Percentiles rank a stretch among this genome's conserved stretches.
phyloP scores from a whole-genome alignment of 2,888 invertebrate genomes.

The Pheosia tremula region DNA sequence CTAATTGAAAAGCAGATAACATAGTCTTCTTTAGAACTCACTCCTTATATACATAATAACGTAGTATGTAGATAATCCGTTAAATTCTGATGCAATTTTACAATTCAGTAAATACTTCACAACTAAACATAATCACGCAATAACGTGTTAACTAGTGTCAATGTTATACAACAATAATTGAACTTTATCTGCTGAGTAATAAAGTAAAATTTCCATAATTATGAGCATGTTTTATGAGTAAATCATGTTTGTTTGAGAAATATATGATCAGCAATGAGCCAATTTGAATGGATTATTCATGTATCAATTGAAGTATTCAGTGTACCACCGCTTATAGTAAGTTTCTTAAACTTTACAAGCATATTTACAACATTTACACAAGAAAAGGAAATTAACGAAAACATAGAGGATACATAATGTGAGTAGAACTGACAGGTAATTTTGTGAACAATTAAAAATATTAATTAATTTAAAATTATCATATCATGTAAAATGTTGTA shows the following conservation, averaged over 20 bases:
- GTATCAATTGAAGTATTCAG: conserved; percentile 38
- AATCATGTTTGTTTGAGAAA: not conserved
- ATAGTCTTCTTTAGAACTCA: conserved; percentile 29
- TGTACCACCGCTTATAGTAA: conserved; percentile 50
- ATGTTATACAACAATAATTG: conserved; percentile 5
- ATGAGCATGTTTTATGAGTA: not conserved
- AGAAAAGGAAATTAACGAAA: conserved; percentile 34
- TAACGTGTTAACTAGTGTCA: conserved; percentile 17
- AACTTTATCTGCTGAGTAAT: not conserved
- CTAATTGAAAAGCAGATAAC: conserved; percentile 31
- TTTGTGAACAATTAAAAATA: not conserved
- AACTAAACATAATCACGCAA: conserved; percentile 8
- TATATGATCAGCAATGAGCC: not conserved
- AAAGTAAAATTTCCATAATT: not conserved
- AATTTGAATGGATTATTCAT: not conserved
- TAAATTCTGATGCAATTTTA: not conserved
- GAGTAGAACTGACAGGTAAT: not conserved
- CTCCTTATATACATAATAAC: conserved; percentile 39
- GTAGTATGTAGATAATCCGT: not conserved
- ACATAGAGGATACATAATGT: conserved; percentile 14
- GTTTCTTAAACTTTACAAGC: conserved; percentile 59
- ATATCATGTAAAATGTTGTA: too few species aligned
- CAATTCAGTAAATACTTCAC: not conserved
- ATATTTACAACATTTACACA: conserved; percentile 77
- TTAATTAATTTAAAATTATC: too few species aligned